Base-by-base conservation (phyloP, 2,888 invertebrate genomes). In the Eupithecia inturbata region DNA sequence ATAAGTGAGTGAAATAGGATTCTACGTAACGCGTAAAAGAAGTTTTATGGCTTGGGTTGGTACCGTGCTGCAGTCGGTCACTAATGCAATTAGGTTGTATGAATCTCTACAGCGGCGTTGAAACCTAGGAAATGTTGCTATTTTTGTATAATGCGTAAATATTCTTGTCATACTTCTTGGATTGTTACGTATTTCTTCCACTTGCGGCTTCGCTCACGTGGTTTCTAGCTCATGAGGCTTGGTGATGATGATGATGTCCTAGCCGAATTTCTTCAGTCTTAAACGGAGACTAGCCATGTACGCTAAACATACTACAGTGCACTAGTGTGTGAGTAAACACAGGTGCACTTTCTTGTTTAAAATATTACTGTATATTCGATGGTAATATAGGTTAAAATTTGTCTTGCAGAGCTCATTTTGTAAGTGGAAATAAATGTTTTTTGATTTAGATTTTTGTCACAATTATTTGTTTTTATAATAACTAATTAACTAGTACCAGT, bases 31-130 rank as follows among this genome's bases (percentile, higher is more conserved):
- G 12, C 36, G 63, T 62, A 62, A 68, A 45, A 26, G 63, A 66
- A 45, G 36, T n/a, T 39, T 16, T 39, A 69, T 70, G 73, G 71
- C 70, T 71, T 76, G 57, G 22, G 12, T n/a, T 57, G 12, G 31
- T 67, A 72, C 63, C 33, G 36, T 22, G n/a, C 12, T 64, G 63
- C 63, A 64, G 63, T 36, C 26, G 68, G 68, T 67, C 26, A 31
- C 41, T 75, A 77, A 77, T 77, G 71, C 60, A 77, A 73, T 39
- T 68, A 68, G 72, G 57, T 22, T 31, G n/a, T 57, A 70, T 39
- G 69, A 69, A 74, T 76, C 63, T 77, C 76, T 63, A 68, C 70
- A 62, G 73, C 31, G 67, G 68, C 69, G 62, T 4, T 26, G 75
- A 73, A 76, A 70, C 75, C 75, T 68, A 70, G 31, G 57, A 72